Base-by-base conservation (phyloP, 1,140 invertebrate species). In the Panagrolaimus sp. region DNA sequence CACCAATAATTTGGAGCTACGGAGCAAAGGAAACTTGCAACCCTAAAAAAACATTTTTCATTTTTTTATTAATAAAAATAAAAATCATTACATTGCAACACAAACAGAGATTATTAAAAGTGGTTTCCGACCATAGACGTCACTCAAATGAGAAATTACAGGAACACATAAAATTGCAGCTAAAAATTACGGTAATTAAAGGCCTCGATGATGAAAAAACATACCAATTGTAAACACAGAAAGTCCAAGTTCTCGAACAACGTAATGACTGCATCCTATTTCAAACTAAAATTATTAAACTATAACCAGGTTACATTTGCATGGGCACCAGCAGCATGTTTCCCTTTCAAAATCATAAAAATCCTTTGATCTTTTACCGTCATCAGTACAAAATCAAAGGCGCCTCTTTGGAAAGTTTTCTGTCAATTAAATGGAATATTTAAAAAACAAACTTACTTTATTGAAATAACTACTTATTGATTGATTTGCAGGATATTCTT, bases 161-260 rank as follows among this genome's bases (percentile, higher is more conserved):
- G 52, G 52, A 12, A 58, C 52, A 14, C 15, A n/a, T 12, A 58
- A 58, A 3, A 58, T 58, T 21, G 52, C 52, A 14, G 21, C 52
- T 58, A 48, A 28, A 24, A 58, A 21, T 21, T 24, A 1, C 52
- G 0, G 17, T 58, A 12, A 38, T 21, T 24, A 9, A 21, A 12
- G 10, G 9, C n/a, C 9, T 10, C 21, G 10, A 55, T 14, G 8
- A 21, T 21, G 10, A 24, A 21, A 21, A 58, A n/a, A 21, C 52
- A 12, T 28, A 58, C 52, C 52, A 58, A 58, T 58, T 26, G 52
- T 58, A 21, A 28, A 58, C 14, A 58, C 2, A 58, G 21, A 26
- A 21, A 58, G 28, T 28, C 52, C 52, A 58, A n/a, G 14, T 58
- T 58, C 52, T 14, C 52, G 12, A 5, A 4, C 21, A 58, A 58